Conservation (phyloP, 2,797 vertebrate genomes). For the Phrynocephalus vlangalii region DNA sequence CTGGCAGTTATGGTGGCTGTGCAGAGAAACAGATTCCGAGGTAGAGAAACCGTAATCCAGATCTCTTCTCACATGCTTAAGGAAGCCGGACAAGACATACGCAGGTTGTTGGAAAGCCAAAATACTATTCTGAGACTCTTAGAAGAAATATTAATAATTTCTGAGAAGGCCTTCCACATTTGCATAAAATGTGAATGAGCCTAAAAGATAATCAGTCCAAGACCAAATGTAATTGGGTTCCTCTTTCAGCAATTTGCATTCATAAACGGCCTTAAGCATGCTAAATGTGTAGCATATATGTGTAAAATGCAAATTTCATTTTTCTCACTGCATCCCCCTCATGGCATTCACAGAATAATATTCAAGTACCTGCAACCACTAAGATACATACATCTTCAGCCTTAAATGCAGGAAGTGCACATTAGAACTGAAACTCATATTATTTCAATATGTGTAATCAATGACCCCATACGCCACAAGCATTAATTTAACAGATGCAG, state of each 20-base stretch:
- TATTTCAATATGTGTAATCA: conserved; percentile 3
- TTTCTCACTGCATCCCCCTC: conserved; percentile 9
- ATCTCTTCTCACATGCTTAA: neutral
- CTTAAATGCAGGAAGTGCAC: neutral
- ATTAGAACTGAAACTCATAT: neutral
- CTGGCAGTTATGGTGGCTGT: neutral
- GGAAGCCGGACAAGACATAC: neutral
- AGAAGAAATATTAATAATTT: neutral
- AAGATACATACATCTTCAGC: neutral
- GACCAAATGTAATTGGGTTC: neutral
- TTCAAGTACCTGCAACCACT: neutral
- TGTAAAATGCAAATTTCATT: neutral
- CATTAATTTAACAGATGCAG: neutral
- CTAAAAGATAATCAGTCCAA: neutral
- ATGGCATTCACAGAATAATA: neutral
- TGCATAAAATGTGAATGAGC: neutral
- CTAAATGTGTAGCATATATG: neutral
- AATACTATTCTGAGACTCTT: neutral
- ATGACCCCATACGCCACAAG: neutral
- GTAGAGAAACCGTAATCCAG: neutral
- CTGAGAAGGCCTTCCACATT: neutral
- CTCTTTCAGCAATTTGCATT: neutral
- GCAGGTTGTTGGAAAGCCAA: neutral
- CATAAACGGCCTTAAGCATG: neutral
- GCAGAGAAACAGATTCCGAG: neutral